These are phyloP conservation scores for Temnothorax curvispinosus DNA, from an alignment of 1,140 invertebrate species.

Conservation along the genomic window DNA sequence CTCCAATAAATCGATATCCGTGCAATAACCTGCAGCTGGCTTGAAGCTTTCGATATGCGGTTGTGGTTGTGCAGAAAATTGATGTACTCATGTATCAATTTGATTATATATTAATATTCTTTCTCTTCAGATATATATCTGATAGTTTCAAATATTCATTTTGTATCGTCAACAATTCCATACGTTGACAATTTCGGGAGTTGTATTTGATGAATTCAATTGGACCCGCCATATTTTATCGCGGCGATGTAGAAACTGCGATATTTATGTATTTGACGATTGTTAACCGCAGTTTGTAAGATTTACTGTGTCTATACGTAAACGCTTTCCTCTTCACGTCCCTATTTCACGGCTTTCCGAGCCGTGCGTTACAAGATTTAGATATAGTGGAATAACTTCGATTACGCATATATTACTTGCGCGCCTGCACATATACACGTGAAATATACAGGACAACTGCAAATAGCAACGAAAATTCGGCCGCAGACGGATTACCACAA, in stretches of 20 bases:
- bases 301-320: slow-evolving; percentile 17
- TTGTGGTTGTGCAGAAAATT: slow-evolving; percentile 6
- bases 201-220: slow-evolving; percentile 5
- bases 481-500: slow-evolving; percentile 28
- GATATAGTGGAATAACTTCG: slow-evolving; percentile 47
- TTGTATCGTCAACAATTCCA: neutral
- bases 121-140: neutral
- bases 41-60: slow-evolving; percentile 11
- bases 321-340: slow-evolving; percentile 15
- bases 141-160: slow-evolving; percentile 9
- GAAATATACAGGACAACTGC: slow-evolving; percentile 13
- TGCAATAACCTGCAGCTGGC: neutral
- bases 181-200: neutral
- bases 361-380: slow-evolving; percentile 28
- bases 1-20: slow-evolving; percentile 33
- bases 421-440: neutral
- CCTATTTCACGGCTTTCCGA: slow-evolving; percentile 13
- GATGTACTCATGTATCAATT: slow-evolving; percentile 11
- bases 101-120: neutral
- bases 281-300: slow-evolving; percentile 23
- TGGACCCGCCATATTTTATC: neutral
- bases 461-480: slow-evolving; percentile 38
- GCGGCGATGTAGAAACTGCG: neutral
- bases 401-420: slow-evolving; percentile 34
- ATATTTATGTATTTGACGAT: slow-evolving; percentile 25